These are phyloP conservation scores for Rotaria socialis DNA, from an alignment of 2,888 invertebrate species.

Conservation along the genomic window DNA sequence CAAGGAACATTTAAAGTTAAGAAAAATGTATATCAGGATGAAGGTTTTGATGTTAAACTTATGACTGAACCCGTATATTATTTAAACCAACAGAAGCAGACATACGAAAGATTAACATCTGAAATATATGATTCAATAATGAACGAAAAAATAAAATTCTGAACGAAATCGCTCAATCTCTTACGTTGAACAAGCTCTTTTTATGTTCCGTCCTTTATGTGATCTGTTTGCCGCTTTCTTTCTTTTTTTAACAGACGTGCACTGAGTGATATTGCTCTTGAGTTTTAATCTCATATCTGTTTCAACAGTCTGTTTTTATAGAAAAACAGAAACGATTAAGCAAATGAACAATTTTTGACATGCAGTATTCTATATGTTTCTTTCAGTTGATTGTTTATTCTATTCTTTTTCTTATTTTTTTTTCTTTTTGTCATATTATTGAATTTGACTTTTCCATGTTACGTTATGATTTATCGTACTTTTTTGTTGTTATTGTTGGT, in stretches of 20 bases:
- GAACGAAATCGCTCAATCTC: neutral
- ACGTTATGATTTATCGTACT: neutral
- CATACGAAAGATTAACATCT: conserved; percentile 36
- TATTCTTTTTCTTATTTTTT: neutral
- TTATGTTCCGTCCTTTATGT: neutral
- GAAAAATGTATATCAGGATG: conserved; percentile 39
- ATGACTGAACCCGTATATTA: conserved; percentile 36
- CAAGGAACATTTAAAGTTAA: conserved; percentile 46
- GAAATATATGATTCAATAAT: neutral
- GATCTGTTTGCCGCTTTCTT: neutral
- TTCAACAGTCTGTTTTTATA: neutral
- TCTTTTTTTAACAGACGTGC: neutral
- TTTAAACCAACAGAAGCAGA: conserved; percentile 35
- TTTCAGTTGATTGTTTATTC: neutral
- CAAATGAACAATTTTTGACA: neutral
- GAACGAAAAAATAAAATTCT: neutral
- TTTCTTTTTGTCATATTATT: neutral
- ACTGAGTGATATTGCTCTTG: neutral
- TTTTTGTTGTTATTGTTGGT: neutral
- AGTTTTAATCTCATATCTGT: neutral
- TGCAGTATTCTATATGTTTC: neutral
- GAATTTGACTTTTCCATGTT: neutral
- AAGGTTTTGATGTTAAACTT: conserved; percentile 31
- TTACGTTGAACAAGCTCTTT: neutral
- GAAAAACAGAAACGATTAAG: neutral